These are phyloP conservation scores for Notothenia rossii DNA, from an alignment of 2,113 vertebrate species.

Conservation along the genomic window DNA sequence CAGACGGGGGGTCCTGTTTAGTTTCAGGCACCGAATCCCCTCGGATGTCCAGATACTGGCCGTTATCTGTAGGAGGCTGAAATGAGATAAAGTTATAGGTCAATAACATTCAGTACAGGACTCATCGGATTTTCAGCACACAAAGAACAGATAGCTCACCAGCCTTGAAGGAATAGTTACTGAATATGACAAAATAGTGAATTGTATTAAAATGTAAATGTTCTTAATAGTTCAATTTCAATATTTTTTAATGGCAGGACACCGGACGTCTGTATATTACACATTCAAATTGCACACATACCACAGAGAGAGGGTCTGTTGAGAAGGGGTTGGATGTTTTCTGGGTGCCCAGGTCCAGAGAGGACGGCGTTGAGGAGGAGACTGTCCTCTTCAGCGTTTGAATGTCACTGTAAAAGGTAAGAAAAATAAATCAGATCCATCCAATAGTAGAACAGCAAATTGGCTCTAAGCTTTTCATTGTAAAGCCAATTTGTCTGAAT, in stretches of 20 bases:
- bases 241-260: not conserved
- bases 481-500: constrained; percentile 8
- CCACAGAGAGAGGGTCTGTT: constrained; percentile 57
- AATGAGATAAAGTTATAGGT: constrained; percentile 19
- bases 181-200: no score
- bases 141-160: no score
- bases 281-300: constrained; percentile 41
- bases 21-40: constrained; percentile 80
- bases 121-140: no score
- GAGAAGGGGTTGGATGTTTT: constrained; percentile 75
- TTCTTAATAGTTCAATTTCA: not conserved
- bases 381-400: constrained; percentile 89
- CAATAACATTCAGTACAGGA: no score
- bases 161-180: no score
- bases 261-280: not conserved
- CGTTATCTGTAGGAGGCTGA: constrained; percentile 86
- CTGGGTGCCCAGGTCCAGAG: constrained; percentile 78
- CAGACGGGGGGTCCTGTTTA: constrained; percentile 52
- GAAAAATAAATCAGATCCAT: not conserved
- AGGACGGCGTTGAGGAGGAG: constrained; percentile 74
- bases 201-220: not conserved
- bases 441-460: not conserved
- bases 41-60: constrained; percentile 88
- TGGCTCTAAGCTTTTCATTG: not conserved
- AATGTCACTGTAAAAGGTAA: constrained; percentile 88